Percentiles rank a stretch among this genome's conserved stretches.
These are phyloP conservation scores for Kryptopterus vitreolus DNA, from an alignment of 2,797 vertebrate genomes.

Conservation along the genomic window DNA sequence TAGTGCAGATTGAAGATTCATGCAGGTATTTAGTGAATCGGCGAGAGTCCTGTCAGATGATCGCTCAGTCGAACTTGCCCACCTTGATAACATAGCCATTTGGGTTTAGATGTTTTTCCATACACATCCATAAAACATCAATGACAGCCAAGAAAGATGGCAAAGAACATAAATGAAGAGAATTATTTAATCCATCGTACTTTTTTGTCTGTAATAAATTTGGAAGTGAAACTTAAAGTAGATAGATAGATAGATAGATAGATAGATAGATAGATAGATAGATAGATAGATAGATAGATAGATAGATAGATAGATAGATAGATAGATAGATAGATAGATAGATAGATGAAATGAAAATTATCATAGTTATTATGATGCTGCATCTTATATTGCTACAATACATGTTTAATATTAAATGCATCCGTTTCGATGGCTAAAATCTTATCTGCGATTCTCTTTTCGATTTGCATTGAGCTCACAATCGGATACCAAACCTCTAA, in stretches of 20 bases:
- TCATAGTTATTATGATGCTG: too few relatives aligned
- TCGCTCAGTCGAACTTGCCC: background rate
- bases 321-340: too few relatives aligned
- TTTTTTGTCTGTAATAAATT: background rate
- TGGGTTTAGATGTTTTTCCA: background rate
- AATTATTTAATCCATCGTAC: background rate
- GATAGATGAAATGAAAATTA: too few relatives aligned
- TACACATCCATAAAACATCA: background rate
- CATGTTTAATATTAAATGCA: background rate
- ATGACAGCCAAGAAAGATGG: too few relatives aligned
- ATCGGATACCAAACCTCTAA: constrained; percentile 24
- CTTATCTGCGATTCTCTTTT: too few relatives aligned
- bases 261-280: too few relatives aligned
- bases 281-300: too few relatives aligned
- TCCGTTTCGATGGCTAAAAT: background rate
- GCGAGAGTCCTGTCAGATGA: background rate
- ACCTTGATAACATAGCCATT: background rate
- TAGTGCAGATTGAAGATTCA: background rate
- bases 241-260: too few relatives aligned
- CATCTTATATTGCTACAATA: background rate
- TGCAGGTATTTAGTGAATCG: background rate
- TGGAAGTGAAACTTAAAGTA: background rate
- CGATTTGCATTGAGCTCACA: background rate
- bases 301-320: too few relatives aligned
- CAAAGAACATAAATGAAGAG: background rate